phyloP scores from a whole-genome alignment of 2,797 vertebrate genomes.

The Gadopsis bispinosus region DNA sequence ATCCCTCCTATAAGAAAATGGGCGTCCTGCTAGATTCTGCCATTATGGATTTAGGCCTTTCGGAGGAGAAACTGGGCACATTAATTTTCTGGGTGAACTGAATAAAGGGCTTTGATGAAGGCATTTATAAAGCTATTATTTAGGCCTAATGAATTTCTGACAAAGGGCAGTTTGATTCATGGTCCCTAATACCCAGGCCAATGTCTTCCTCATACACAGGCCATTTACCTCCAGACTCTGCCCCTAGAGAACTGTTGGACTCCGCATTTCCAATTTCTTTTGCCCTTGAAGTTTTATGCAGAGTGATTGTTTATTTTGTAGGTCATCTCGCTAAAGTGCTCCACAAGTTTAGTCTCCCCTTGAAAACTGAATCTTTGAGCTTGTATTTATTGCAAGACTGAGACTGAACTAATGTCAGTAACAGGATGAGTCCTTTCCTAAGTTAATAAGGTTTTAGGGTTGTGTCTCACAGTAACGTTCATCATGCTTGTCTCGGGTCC shows the following conservation, averaged over 20 bases:
- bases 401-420: background rate
- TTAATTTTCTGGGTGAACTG: conserved; percentile 52
- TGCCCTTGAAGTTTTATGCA: conserved; percentile 44
- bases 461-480: conserved; percentile 24
- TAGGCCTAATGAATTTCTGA: conserved; percentile 68
- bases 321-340: conserved; percentile 18
- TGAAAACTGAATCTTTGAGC: background rate
- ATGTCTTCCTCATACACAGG: conserved; percentile 38
- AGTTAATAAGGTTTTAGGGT: conserved; percentile 20
- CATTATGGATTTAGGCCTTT: conserved; percentile 46
- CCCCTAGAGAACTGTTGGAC: conserved; percentile 24
- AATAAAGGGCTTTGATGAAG: conserved; percentile 57
- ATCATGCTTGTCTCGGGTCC: conserved; percentile 37
- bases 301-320: conserved; percentile 34
- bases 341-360: background rate
- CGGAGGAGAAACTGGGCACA: conserved; percentile 48
- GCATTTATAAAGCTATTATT: conserved; percentile 73
- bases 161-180: conserved; percentile 63
- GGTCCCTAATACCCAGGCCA: conserved; percentile 33
- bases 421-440: conserved; percentile 11
- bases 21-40: conserved; percentile 31
- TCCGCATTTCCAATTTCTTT: conserved; percentile 28
- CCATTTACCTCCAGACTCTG: conserved; percentile 42
- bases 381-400: conserved; percentile 3
- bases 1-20: conserved; percentile 36